Percentiles rank a stretch among this genome's conserved stretches.
Conservation (phyloP, 1,140 invertebrate species). For the Ruditapes philippinarum region DNA sequence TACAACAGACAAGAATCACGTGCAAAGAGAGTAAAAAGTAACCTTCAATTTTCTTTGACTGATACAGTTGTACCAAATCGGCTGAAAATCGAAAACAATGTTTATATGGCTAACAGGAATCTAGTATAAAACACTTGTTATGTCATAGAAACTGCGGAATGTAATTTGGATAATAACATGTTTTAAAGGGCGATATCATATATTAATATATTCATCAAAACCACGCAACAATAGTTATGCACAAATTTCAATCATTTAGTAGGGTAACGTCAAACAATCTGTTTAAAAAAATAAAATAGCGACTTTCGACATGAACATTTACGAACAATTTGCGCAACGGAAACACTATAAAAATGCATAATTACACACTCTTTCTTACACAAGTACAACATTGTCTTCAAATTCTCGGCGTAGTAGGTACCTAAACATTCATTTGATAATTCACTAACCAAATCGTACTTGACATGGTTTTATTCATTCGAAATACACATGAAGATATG, state of each 20-base stretch:
- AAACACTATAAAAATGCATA: neutral
- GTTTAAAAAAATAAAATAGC: neutral
- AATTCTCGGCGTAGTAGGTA: conserved; percentile 46
- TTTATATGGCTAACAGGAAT: neutral
- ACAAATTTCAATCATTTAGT: conserved; percentile 1
- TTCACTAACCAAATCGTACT: neutral
- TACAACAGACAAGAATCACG: conserved; percentile 50
- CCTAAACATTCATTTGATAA: conserved; percentile 21
- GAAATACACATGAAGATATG: too few species aligned
- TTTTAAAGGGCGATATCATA: neutral
- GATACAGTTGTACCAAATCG: conserved; percentile 64
- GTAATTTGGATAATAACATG: too few species aligned
- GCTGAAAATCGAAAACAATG: conserved; percentile 56
- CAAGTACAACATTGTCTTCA: conserved; percentile 59
- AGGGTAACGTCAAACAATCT: conserved; percentile 6
- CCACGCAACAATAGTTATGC: neutral
- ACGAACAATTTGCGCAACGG: neutral
- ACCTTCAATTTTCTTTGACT: conserved; percentile 68
- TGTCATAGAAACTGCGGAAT: too few species aligned
- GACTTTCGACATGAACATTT: conserved; percentile 10
- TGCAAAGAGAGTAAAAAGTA: conserved; percentile 46
- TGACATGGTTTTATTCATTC: too few species aligned
- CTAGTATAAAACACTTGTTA: neutral
- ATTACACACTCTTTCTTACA: conserved; percentile 50
- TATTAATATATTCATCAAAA: neutral